phyloP scores from a whole-genome alignment of 2,797 vertebrate species.

The Monodelphis domestica region DNA sequence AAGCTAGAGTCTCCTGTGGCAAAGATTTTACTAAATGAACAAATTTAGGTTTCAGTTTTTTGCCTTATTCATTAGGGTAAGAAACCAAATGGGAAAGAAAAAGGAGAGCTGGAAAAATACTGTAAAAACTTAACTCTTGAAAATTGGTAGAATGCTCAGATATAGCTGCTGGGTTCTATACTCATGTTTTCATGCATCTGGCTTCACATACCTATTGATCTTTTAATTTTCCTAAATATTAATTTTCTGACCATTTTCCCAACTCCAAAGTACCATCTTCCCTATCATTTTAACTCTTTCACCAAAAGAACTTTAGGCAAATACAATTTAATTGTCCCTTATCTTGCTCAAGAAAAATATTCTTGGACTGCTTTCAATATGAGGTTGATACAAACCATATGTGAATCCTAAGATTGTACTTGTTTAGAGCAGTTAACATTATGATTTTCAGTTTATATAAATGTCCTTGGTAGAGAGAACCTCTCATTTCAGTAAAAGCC shows the following conservation, averaged over 20 bases:
- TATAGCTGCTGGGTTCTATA: background rate
- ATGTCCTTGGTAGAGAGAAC: background rate
- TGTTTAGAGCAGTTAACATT: background rate
- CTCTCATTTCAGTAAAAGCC: background rate
- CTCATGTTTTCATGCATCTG: background rate
- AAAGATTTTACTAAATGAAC: background rate
- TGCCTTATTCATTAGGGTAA: background rate
- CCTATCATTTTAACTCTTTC: background rate
- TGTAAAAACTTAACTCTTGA: background rate
- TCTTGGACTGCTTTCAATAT: background rate
- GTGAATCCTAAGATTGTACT: background rate
- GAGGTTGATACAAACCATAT: background rate
- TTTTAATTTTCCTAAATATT: background rate
- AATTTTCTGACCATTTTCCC: background rate
- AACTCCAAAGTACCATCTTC: background rate
- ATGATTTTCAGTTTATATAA: background rate
- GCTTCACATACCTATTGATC: background rate
- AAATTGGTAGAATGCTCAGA: background rate
- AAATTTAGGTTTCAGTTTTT: constrained; percentile 4
- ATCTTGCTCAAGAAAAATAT: background rate
- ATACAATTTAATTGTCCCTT: background rate
- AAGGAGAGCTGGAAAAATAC: background rate
- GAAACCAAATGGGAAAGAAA: background rate
- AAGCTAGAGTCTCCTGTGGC: background rate
- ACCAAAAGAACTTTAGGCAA: background rate